Evolutionary conservation across 1,140 invertebrate species (phyloP).

Genomic region (Calephelis virginiensis): DNA sequence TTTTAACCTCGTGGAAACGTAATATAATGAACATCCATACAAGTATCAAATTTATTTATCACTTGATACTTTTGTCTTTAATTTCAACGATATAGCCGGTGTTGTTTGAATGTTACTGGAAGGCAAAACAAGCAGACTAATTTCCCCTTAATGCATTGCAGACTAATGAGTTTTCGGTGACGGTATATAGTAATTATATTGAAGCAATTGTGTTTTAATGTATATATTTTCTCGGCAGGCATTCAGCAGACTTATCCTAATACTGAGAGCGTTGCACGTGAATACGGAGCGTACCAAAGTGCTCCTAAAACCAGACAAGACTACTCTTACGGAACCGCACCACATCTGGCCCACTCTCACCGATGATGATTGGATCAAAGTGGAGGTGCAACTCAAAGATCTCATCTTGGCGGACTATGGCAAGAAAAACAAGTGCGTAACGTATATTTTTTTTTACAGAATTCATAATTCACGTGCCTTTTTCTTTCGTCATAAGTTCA

Average conservation of each 20-base stretch:
- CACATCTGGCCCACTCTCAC: slow-evolving; percentile 99
- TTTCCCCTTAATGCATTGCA: too few species aligned
- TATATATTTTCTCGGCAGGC: slow-evolving; percentile 77
- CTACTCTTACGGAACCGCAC: slow-evolving; percentile 98
- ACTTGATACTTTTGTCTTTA: background rate
- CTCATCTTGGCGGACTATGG: slow-evolving; percentile 99
- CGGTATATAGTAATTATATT: too few species aligned
- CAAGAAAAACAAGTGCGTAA: slow-evolving; percentile 97
- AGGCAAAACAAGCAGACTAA: too few species aligned
- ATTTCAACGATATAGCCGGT: too few species aligned
- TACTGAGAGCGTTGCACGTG: slow-evolving; percentile 97
- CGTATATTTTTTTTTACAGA: background rate
- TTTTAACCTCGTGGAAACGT: too few species aligned
- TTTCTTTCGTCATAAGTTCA: background rate
- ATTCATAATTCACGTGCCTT: background rate
- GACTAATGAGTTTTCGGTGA: too few species aligned
- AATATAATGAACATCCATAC: too few species aligned
- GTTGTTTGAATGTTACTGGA: too few species aligned
- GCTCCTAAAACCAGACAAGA: slow-evolving; percentile 98
- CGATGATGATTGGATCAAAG: slow-evolving; percentile 99
- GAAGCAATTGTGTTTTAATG: too few species aligned
- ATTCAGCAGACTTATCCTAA: slow-evolving; percentile 98
- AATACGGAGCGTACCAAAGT: slow-evolving; percentile 99
- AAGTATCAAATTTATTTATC: too few species aligned
- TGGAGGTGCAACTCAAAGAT: slow-evolving; percentile 98